Percentiles rank a stretch among this genome's conserved stretches.
These are phyloP conservation scores for Odontomachus brunneus DNA, from an alignment of 1,140 invertebrate species.

Conservation along the genomic window DNA sequence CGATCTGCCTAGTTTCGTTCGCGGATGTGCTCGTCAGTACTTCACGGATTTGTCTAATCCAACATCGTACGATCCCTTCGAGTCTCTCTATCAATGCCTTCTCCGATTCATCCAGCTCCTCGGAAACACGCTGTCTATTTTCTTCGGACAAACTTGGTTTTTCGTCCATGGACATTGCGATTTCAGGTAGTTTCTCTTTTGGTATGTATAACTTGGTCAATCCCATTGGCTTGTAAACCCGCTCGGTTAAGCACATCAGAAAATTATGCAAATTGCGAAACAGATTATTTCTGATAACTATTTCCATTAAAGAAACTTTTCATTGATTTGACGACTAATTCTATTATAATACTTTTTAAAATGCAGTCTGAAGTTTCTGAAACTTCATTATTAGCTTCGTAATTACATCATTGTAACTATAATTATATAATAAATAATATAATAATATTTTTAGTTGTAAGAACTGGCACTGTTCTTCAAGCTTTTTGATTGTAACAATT, in stretches of 20 bases:
- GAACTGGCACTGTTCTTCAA: background rate
- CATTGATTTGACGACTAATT: background rate
- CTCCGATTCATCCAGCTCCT: constrained; percentile 81
- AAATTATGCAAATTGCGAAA: constrained; percentile 90
- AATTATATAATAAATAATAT: no score
- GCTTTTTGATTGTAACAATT: background rate
- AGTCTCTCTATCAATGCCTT: constrained; percentile 90
- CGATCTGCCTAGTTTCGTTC: constrained; percentile 87
- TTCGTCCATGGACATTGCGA: constrained; percentile 21
- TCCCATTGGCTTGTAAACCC: constrained; percentile 91
- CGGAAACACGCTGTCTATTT: background rate
- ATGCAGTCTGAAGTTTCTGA: no score
- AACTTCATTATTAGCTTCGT: no score
- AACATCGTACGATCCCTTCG: constrained; percentile 92
- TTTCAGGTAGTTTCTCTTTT: constrained; percentile 87
- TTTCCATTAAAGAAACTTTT: constrained; percentile 40
- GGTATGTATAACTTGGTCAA: constrained; percentile 93
- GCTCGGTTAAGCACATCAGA: constrained; percentile 91
- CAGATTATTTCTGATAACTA: constrained; percentile 75
- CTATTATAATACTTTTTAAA: no score
- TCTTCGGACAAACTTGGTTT: constrained; percentile 19
- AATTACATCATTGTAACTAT: background rate
- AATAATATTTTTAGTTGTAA: background rate
- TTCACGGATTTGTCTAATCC: constrained; percentile 93
- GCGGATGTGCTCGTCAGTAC: constrained; percentile 87